phyloP scores from a whole-genome alignment of 64 coral and sea anemone species.

The Actinia tenebrosa region DNA sequence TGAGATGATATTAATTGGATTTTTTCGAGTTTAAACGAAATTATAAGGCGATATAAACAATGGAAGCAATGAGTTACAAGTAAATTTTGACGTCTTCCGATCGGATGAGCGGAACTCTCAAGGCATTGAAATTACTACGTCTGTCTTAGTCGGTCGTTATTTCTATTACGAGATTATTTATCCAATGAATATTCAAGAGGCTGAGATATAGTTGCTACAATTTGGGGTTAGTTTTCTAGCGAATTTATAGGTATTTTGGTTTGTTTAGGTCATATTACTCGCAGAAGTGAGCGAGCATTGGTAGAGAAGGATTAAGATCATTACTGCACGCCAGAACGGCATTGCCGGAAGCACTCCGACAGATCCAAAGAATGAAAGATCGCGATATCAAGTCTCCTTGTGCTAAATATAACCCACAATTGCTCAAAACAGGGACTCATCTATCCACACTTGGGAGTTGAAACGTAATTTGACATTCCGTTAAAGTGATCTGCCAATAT shows the following conservation, averaged over 20 bases:
- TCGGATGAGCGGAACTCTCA: background rate
- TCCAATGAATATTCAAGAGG: background rate
- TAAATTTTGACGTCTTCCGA: background rate
- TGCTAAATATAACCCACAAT: constrained; percentile 15
- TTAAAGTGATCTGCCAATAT: background rate
- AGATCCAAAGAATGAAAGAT: background rate
- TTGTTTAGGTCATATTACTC: background rate
- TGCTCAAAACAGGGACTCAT: background rate
- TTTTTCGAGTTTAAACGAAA: background rate
- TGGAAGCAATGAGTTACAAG: background rate
- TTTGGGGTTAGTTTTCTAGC: background rate
- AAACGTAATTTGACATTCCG: background rate
- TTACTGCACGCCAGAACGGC: no score
- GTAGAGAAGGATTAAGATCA: background rate
- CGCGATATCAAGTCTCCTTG: background rate
- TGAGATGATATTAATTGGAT: background rate
- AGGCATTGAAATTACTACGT: background rate
- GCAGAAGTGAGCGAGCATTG: background rate
- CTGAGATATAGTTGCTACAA: background rate
- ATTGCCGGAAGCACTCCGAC: background rate
- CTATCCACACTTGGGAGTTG: constrained; percentile 1
- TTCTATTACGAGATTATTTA: background rate
- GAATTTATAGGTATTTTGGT: background rate
- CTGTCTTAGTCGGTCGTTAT: background rate
- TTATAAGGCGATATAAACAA: background rate